Base-by-base conservation (phyloP, 2,113 vertebrate species). In the Pollimyrus isidori region DNA sequence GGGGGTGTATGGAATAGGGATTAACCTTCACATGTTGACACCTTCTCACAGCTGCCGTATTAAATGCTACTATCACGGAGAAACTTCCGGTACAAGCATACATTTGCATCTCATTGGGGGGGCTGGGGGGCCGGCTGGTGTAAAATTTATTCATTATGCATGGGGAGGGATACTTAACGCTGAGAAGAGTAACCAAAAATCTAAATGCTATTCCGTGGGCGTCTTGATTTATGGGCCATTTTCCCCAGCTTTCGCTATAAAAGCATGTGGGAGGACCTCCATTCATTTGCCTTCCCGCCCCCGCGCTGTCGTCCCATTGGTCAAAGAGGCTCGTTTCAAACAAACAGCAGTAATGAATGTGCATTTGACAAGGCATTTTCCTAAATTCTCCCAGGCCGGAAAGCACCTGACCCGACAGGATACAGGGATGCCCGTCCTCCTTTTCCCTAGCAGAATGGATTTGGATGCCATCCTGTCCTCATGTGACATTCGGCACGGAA, bases 51-150 rank as follows among this genome's bases (percentile, higher is more conserved):
- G 35, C 49, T 48, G 49, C 80, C 69, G 84, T 89, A 80, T 91
- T 93, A 91, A 91, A 87, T 80, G 21, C 35, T 83, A 85, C 62
- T 87, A 90, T 90, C 42, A 46, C 45, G 86, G 83, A 88, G 65
- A 82, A 90, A 89, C 48, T 85, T 92, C 87, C 62, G 23, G 91
- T 88, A 88, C 58, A 83, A 62, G 80, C 90, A 87, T 91, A 58
- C 19, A 92, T 93, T 91, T 92, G 89, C 90, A 93, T 92, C 52
- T 90, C 53, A 91, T 93, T 92, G 87, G 23, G 23, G 23, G 89
- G 69, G 50, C 21, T 4, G 39, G 45, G 83, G 69, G 84, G 88
- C 50, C 53, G 83, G 82, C 50, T 87, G 62, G 83, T 49, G 52
- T 49, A 52, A 83, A 56, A 17, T 76, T 50, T 82, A 35, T 89